Conservation (phyloP, 2,888 invertebrate genomes). For the Lasioglossum villosulum region DNA sequence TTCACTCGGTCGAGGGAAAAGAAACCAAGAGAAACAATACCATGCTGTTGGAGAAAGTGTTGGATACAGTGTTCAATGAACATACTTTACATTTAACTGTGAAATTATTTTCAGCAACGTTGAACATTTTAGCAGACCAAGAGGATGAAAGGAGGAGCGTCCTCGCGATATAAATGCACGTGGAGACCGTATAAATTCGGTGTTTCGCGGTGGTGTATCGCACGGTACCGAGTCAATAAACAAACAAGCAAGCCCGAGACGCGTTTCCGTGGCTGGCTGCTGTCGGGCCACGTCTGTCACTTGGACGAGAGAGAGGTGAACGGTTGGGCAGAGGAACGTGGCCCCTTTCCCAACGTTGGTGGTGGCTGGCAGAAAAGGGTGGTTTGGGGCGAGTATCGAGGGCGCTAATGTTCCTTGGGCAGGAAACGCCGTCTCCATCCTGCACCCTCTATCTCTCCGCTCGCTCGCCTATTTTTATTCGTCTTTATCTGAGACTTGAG, state of each 20-base stretch:
- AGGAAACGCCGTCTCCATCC: conserved; percentile 84
- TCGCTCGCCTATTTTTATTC: conserved; percentile 84
- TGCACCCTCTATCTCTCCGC: conserved; percentile 81
- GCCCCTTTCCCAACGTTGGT: conserved; percentile 54
- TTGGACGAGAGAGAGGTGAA: conserved; percentile 56
- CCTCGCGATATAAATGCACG: background rate
- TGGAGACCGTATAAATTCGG: background rate
- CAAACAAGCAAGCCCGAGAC: conserved; percentile 7
- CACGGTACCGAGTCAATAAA: background rate
- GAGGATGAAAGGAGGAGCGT: background rate
- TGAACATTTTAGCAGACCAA: background rate
- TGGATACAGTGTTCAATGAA: background rate
- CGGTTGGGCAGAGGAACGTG: conserved; percentile 62
- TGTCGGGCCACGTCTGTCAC: conserved; percentile 71
- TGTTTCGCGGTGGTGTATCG: background rate
- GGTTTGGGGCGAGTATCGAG: conserved; percentile 78
- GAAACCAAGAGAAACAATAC: background rate
- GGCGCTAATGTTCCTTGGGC: conserved; percentile 84
- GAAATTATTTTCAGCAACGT: too few relatives aligned
- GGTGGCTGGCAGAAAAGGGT: conserved; percentile 49
- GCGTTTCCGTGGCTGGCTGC: conserved; percentile 3
- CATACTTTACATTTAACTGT: background rate
- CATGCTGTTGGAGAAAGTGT: background rate
- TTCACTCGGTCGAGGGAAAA: background rate
- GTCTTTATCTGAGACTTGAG: conserved; percentile 84